Evolutionary conservation across 1,140 invertebrate genomes (phyloP).

Genomic region (Scylla paramamosain): DNA sequence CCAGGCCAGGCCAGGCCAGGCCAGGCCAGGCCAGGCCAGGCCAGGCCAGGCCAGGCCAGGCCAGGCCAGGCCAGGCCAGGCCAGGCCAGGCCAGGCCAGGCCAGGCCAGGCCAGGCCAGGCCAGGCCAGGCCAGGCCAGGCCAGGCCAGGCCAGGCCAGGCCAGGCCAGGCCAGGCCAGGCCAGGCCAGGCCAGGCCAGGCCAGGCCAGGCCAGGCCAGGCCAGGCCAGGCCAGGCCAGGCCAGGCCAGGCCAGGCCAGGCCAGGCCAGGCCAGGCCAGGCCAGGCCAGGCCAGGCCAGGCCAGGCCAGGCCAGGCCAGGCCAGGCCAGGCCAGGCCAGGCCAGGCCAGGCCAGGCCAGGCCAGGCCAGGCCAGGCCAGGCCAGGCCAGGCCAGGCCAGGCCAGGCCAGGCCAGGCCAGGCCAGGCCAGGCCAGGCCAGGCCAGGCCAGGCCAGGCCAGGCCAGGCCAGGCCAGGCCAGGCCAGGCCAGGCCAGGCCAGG

Average conservation of each 20-base stretch:
- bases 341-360: constrained; percentile 53
- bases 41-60: constrained; percentile 53
- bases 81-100: constrained; percentile 53
- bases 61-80: constrained; percentile 53
- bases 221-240: constrained; percentile 53
- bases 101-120: constrained; percentile 51
- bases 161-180: constrained; percentile 53
- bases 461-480: constrained; percentile 53
- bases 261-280: constrained; percentile 51
- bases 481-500: constrained; percentile 53
- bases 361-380: constrained; percentile 51
- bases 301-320: constrained; percentile 53
- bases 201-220: constrained; percentile 51
- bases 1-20: constrained; percentile 53
- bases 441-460: constrained; percentile 53
- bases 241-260: constrained; percentile 53
- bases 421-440: constrained; percentile 51
- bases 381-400: constrained; percentile 53
- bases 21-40: constrained; percentile 53
- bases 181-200: constrained; percentile 53
- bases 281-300: constrained; percentile 53
- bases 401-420: constrained; percentile 53
- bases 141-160: constrained; percentile 53
- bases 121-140: constrained; percentile 53
- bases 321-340: constrained; percentile 53